These are phyloP conservation scores for Garrulus glandarius DNA, from an alignment of 2,797 vertebrate species.

Conservation along the genomic window DNA sequence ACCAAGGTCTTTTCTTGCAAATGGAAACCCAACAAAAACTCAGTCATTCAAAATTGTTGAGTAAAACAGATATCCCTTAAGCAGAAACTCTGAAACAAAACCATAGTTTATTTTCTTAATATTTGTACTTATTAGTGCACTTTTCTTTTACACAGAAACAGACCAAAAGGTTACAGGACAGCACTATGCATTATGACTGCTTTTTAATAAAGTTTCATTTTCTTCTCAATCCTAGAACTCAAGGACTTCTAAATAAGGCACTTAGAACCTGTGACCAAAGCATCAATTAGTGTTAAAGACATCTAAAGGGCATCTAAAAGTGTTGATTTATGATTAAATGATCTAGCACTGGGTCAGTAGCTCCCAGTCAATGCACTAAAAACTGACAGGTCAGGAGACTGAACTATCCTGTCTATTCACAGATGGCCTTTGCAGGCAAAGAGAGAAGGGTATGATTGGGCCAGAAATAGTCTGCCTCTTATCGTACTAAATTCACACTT, in stretches of 20 bases:
- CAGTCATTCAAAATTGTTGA: neutral
- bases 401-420: neutral
- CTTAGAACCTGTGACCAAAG: neutral
- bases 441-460: fast-evolving
- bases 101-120: neutral
- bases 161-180: neutral
- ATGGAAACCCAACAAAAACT: neutral
- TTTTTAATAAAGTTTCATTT: neutral
- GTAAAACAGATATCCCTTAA: neutral
- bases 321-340: neutral
- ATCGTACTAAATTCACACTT: neutral
- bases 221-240: neutral
- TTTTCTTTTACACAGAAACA: neutral
- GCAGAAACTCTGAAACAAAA: neutral
- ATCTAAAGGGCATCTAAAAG: neutral
- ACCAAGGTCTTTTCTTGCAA: neutral
- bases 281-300: neutral
- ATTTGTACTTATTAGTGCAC: neutral
- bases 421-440: neutral
- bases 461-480: neutral
- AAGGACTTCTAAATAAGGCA: neutral
- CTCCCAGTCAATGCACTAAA: neutral
- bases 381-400: neutral
- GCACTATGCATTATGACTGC: neutral
- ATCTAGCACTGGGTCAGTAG: neutral